These are phyloP conservation scores for Dilophus febrilis DNA, from an alignment of 2,888 invertebrate species.

Conservation along the genomic window DNA sequence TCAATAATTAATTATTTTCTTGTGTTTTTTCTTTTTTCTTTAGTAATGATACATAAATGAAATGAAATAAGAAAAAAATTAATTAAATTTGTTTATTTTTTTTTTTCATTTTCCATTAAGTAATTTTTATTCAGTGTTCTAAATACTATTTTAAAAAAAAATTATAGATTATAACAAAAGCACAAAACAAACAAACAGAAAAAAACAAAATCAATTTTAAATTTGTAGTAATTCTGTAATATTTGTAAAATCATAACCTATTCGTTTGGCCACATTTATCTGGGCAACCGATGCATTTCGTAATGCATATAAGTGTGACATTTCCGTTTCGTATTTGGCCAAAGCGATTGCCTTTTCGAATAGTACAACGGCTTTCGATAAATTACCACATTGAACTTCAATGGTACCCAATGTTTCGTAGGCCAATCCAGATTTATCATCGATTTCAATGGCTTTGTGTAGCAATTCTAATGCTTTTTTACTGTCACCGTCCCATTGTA, in stretches of 20 bases:
- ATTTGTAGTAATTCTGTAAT: slow-evolving; percentile 6
- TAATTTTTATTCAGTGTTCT: background rate
- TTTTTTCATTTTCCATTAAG: no score
- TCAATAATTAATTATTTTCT: no score
- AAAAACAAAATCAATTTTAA: no score
- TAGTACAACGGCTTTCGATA: slow-evolving; percentile 62
- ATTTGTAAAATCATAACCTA: slow-evolving; percentile 40
- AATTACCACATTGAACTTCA: slow-evolving; percentile 76
- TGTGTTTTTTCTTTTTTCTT: no score
- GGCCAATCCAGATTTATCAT: slow-evolving; percentile 85
- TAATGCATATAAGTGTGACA: slow-evolving; percentile 78
- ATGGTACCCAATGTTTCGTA: slow-evolving; percentile 90
- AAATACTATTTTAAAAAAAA: background rate
- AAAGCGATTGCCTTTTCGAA: slow-evolving; percentile 78
- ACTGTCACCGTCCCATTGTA: slow-evolving; percentile 75
- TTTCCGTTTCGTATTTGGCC: slow-evolving; percentile 73
- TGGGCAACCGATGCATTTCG: slow-evolving; percentile 84
- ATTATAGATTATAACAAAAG: background rate
- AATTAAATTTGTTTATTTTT: background rate
- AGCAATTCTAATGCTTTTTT: slow-evolving; percentile 62
- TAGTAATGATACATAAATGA: no score
- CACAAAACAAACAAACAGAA: background rate
- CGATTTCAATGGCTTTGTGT: slow-evolving; percentile 66
- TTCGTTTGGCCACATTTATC: slow-evolving; percentile 57
- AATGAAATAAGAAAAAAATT: background rate